Base-by-base conservation (phyloP, 2,797 vertebrate species). In the Numenius phaeopus region DNA sequence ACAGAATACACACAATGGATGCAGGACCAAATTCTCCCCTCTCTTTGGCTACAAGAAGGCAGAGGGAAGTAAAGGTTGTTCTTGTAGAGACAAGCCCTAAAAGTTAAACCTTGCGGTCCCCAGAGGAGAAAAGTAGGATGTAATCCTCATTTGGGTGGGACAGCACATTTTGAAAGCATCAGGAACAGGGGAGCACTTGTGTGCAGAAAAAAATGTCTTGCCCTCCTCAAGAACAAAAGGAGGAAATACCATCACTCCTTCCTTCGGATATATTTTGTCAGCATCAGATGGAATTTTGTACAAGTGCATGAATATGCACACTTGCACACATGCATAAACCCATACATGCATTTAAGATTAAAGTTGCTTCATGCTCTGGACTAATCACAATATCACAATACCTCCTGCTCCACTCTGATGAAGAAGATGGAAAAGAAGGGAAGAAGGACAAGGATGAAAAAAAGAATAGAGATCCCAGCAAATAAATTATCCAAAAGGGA, bases 211-310 rank as follows among this genome's bases (percentile, higher is more conserved):
- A 87, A 55, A 75, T 3, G 37, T 67, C 78, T 94, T 94, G 52
- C 64, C 20, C 71, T 80, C 40, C 71, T 94, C 49, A 89, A 85
- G 64, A 89, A 97, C 96, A 97, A 97, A 97, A 91, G 95, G 29
- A 97, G 97, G 97, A 97, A 97, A 97, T 95, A 83, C 17, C 92
- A 85, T 61, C 96, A 85, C 14, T 90, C 65, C 47, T 95, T 89
- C 92, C 87, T 92, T 87, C 83, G 40, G 64, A 91, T 50, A 61
- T 85, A 83, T 92, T 92, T 95, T 94, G 59, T 83, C 89, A 95
- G 44, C 57, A 80, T 95, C 71, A 91, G 47, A 83, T 67, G 78
- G 84, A 87, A 87, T 89, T 91, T 87, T 70, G 64, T 64, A 73
- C 47, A 92, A 91, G 49, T 83, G 67, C 44, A 64, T 57, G 29